A percentile compares a stretch with the other conserved stretches of the same genome.
phyloP scores from a whole-genome alignment of 2,888 invertebrate species.

The Brenthis hecate region DNA sequence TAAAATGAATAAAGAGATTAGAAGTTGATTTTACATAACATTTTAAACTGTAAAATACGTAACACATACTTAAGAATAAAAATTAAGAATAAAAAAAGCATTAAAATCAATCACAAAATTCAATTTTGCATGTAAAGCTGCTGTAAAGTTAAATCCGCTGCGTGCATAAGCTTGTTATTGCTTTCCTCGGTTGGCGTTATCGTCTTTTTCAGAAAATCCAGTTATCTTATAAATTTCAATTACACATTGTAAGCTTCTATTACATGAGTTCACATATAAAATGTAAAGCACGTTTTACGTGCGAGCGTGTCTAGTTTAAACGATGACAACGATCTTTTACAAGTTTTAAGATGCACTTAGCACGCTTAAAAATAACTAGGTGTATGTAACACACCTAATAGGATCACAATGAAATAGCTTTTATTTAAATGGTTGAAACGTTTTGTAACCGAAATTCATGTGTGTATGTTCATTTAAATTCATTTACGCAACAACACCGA shows the following conservation, averaged over 20 bases:
- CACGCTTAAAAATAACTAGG: too few species aligned
- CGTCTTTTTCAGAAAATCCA: constrained; percentile 5
- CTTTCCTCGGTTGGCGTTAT: constrained; percentile 1
- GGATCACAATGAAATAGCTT: too few species aligned
- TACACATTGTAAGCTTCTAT: constrained; percentile 9
- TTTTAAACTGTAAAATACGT: too few species aligned
- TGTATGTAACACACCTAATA: too few species aligned
- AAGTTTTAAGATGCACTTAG: too few species aligned
- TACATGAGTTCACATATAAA: constrained; percentile 10
- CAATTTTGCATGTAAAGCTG: neutral
- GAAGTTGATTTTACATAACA: too few species aligned
- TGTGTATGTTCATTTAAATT: too few species aligned
- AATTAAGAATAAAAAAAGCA: neutral
- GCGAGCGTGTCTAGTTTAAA: constrained; percentile 14
- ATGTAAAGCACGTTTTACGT: constrained; percentile 10
- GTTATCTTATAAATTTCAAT: constrained; percentile 20
- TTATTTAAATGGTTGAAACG: too few species aligned
- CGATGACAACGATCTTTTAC: neutral
- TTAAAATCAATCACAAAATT: neutral
- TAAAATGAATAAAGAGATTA: too few species aligned
- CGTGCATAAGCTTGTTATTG: constrained; percentile 7
- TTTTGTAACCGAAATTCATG: too few species aligned
- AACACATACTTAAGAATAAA: too few species aligned
- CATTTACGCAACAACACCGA: too few species aligned
- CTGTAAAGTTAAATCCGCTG: neutral